These are phyloP conservation scores for Peromyscus leucopus DNA, from an alignment of 2,113 vertebrate species.

Conservation along the genomic window DNA sequence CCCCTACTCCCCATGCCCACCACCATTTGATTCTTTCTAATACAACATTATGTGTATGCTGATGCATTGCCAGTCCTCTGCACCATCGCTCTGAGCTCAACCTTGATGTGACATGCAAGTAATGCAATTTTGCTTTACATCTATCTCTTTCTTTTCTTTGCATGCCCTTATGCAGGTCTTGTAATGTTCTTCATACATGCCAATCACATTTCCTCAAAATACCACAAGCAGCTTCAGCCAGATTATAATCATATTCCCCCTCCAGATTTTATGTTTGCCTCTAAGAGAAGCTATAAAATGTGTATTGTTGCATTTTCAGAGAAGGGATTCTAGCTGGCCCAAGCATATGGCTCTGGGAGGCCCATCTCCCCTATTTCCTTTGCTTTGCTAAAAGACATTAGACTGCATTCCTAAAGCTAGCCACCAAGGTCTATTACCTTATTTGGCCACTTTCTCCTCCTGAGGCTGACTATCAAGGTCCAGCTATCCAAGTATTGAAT, in stretches of 20 bases:
- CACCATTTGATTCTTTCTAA: background rate
- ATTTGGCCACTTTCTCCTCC: background rate
- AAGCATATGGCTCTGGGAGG: background rate
- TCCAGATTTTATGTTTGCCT: background rate
- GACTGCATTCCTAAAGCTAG: background rate
- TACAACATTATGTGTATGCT: background rate
- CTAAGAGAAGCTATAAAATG: background rate
- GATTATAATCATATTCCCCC: background rate
- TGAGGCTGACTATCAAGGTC: background rate
- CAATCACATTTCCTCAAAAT: conserved; percentile 18
- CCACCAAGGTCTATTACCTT: background rate
- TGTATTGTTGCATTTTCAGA: conserved; percentile 3
- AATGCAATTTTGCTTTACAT: background rate
- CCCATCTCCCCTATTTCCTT: background rate
- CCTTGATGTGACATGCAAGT: background rate
- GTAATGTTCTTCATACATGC: background rate
- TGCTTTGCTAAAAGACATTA: background rate
- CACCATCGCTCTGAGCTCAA: background rate
- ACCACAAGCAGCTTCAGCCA: background rate
- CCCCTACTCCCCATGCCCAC: no score
- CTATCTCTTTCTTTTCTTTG: background rate
- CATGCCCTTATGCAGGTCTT: background rate
- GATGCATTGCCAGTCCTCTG: background rate
- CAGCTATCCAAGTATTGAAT: background rate
- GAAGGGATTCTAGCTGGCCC: background rate